Percentiles rank a stretch among this genome's conserved stretches.
These are phyloP conservation scores for Nylanderia fulva DNA, from an alignment of 1,140 invertebrate species.

Conservation along the genomic window DNA sequence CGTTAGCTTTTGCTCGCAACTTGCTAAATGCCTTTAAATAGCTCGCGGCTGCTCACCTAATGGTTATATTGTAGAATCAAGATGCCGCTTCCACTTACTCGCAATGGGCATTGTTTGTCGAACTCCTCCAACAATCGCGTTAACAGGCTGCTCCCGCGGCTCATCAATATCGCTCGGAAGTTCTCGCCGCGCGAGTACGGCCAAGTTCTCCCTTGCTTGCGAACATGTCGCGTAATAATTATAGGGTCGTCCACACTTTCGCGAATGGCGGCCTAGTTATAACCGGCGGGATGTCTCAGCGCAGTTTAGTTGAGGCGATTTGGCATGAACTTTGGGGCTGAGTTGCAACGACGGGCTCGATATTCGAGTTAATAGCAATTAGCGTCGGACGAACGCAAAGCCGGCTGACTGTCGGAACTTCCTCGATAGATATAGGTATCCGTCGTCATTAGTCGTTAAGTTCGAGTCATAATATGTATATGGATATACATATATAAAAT, in stretches of 20 bases:
- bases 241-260: constrained; percentile 37
- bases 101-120: constrained; percentile 51
- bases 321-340: constrained; percentile 51
- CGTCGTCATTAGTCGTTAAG: constrained; percentile 39
- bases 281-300: constrained; percentile 33
- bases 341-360: constrained; percentile 57
- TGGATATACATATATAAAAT: constrained; percentile 33
- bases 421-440: constrained; percentile 51
- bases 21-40: constrained; percentile 26
- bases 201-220: constrained; percentile 37
- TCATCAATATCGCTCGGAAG: constrained; percentile 60
- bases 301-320: constrained; percentile 64
- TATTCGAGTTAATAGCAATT: constrained; percentile 69
- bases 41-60: constrained; percentile 32
- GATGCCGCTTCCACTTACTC: constrained; percentile 5
- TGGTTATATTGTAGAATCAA: constrained; percentile 22
- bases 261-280: constrained; percentile 47
- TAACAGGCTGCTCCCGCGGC: constrained; percentile 57
- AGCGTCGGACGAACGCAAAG: constrained; percentile 44
- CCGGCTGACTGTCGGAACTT: constrained; percentile 64
- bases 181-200: constrained; percentile 2
- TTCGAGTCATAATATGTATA: constrained; percentile 10
- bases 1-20: background rate
- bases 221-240: constrained; percentile 55
- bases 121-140: constrained; percentile 58